Base-by-base conservation (phyloP, 2,113 vertebrate genomes). In the Pseudopodoces humilis region DNA sequence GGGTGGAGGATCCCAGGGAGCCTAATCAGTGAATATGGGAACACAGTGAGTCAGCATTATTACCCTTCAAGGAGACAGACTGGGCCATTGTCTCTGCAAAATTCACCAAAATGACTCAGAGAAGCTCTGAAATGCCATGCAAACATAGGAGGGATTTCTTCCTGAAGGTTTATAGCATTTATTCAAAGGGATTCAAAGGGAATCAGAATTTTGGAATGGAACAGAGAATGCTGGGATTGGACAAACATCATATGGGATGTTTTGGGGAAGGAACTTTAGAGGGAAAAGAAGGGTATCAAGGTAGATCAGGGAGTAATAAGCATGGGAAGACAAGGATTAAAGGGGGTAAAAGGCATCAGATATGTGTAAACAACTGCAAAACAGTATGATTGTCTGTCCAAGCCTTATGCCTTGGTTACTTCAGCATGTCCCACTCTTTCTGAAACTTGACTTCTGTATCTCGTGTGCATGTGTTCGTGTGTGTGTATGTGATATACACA, bases 71-170 rank as follows among this genome's bases (percentile, higher is more conserved):
- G 44, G 75, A 82, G 44, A 52, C 37, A 79, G 46, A 80, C 74
- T 23, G 83, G n/a, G 63, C 49, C 78, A 37, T 92, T 88, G 49
- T 85, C 49, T 60, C 24, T 35, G 43, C 68, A 79, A 80, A 90
- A 85, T 75, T 75, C 33, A 70, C 43, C 11, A 10, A 31, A 64
- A 47, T 94, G 16, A 82, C 55, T 77, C 50, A 27, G 64, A 83
- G 28, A 43, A 91, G 31, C 46, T 78, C 52, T 83, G 52, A 92
- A 92, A 88, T 56, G 41, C 33, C 6, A 9, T 64, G 37, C n/a
- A 69, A 60, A 83, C 0, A 24, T 35, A 70, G 71, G 20, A 88
- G n/a, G 11, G 21, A 53, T 79, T 37, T 58, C 56, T 81, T 55
- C 46, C 44, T 83, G 67, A 47, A 84, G 37, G 37, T 60, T 75